These are phyloP conservation scores for Pollenia angustigena DNA, from an alignment of 2,888 invertebrate species.

Conservation along the genomic window DNA sequence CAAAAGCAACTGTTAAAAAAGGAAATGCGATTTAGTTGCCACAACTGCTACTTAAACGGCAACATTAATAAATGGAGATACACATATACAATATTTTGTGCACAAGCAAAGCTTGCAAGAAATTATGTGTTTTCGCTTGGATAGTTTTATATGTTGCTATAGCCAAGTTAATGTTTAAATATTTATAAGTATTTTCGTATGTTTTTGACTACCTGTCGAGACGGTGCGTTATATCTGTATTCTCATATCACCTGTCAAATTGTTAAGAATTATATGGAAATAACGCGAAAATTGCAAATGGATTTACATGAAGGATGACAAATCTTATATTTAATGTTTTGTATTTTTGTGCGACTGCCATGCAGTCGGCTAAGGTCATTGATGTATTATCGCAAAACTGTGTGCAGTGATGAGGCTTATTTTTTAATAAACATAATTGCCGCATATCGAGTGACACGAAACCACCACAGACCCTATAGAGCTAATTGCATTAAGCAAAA, in stretches of 20 bases:
- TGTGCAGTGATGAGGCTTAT: too few species aligned
- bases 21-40: constrained; percentile 59
- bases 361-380: too few species aligned
- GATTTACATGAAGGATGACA: too few species aligned
- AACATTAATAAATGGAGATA: constrained; percentile 1
- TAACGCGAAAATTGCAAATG: too few species aligned
- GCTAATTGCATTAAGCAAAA: too few species aligned
- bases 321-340: too few species aligned
- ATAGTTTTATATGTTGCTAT: not conserved
- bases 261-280: too few species aligned
- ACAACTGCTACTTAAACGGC: constrained; percentile 49
- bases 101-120: not conserved
- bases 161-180: not conserved
- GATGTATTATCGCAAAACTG: too few species aligned
- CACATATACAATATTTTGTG: not conserved
- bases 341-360: too few species aligned
- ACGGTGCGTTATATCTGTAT: not conserved
- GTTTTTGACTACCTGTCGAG: constrained; percentile 23
- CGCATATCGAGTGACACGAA: too few species aligned
- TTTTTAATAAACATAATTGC: too few species aligned
- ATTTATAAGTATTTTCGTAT: not conserved
- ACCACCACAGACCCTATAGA: too few species aligned
- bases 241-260: constrained; percentile 48
- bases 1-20: constrained; percentile 17
- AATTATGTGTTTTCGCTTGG: not conserved